Evolutionary conservation across 2,113 vertebrate genomes (phyloP).

Genomic region (Euleptes europaea): DNA sequence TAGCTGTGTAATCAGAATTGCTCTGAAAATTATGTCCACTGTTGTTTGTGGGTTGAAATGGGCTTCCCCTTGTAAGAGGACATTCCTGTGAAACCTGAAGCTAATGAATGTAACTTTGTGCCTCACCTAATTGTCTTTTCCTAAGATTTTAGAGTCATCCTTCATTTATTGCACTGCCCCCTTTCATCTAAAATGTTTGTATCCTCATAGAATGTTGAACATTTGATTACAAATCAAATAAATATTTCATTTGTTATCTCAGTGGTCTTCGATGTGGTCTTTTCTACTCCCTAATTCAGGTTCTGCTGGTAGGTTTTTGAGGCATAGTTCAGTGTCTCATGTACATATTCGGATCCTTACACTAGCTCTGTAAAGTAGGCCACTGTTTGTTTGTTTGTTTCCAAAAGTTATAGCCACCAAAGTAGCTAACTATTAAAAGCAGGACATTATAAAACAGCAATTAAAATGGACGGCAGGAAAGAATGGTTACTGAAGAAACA

Average conservation of each 20-base stretch:
- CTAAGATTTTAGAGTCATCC: conserved; percentile 40
- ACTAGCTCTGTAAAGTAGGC: too few relatives aligned
- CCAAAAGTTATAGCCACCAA: too few relatives aligned
- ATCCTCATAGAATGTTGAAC: conserved; percentile 57
- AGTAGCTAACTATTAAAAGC: too few relatives aligned
- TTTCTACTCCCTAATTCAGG: background rate
- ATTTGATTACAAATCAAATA: conserved; percentile 65
- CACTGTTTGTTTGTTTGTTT: too few relatives aligned
- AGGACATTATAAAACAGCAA: too few relatives aligned
- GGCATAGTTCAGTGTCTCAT: too few relatives aligned
- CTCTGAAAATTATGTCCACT: conserved; percentile 43
- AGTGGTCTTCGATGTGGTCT: background rate
- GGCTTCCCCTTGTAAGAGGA: conserved; percentile 30
- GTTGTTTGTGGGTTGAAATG: conserved; percentile 33
- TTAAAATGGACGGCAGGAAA: too few relatives aligned
- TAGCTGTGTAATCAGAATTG: conserved; percentile 21
- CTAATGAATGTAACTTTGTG: conserved; percentile 69
- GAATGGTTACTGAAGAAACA: too few relatives aligned
- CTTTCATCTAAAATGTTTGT: conserved; percentile 44
- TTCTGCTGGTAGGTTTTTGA: too few relatives aligned
- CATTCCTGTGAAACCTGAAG: conserved; percentile 56
- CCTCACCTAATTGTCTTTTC: conserved; percentile 25
- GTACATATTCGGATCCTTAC: too few relatives aligned
- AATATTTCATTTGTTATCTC: conserved; percentile 52
- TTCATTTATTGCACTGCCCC: conserved; percentile 43